Conservation (phyloP, 2,888 invertebrate genomes). For the Busseola fusca region DNA sequence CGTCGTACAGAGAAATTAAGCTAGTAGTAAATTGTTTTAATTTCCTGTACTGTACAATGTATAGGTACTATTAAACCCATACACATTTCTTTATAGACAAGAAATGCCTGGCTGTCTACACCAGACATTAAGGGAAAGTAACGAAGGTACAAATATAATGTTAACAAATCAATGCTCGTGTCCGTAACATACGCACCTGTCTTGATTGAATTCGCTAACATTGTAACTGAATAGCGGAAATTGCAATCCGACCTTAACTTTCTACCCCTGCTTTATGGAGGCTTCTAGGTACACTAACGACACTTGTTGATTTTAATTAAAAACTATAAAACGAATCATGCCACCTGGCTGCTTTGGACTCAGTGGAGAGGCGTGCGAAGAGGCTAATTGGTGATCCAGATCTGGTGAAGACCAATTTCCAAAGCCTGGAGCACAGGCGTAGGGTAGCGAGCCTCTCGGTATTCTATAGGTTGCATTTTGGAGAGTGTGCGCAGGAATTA, state of each 20-base stretch:
- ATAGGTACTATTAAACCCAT: background rate
- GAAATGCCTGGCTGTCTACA: background rate
- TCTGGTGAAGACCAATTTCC: no score
- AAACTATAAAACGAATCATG: constrained; percentile 2
- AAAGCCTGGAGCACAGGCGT: no score
- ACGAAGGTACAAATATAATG: background rate
- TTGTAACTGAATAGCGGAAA: constrained; percentile 51
- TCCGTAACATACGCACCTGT: constrained; percentile 20
- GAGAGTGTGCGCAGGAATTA: no score
- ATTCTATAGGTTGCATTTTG: no score
- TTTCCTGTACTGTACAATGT: background rate
- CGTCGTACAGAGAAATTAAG: no score
- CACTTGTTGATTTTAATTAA: constrained; percentile 26
- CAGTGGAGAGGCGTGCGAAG: no score
- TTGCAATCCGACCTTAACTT: constrained; percentile 52
- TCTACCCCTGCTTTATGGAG: constrained; percentile 48
- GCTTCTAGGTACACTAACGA: constrained; percentile 21
- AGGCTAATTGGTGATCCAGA: no score
- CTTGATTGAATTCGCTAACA: constrained; percentile 47
- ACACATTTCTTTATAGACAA: background rate
- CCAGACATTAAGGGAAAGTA: constrained; percentile 27
- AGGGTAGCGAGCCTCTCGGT: no score
- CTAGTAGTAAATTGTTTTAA: background rate
- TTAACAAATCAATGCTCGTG: constrained; percentile 27
- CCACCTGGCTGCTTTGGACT: no score